Evolutionary conservation across 2,113 vertebrate species (phyloP).

Genomic region (Phocoena sinus): DNA sequence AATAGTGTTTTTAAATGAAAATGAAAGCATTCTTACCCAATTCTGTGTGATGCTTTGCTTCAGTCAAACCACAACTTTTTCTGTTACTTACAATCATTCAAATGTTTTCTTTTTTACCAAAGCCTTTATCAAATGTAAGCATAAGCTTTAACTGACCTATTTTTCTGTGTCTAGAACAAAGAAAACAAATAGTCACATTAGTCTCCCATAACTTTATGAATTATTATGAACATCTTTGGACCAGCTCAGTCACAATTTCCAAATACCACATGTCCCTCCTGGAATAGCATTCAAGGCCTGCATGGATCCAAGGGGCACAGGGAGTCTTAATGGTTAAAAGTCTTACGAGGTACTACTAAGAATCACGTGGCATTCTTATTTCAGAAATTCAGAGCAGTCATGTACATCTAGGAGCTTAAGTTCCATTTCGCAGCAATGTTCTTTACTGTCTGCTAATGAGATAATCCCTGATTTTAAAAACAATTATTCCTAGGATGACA

Average conservation of each 20-base stretch:
- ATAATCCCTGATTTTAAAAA: slow-evolving; percentile 91
- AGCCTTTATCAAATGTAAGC: neutral
- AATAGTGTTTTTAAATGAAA: neutral
- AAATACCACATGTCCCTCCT: neutral
- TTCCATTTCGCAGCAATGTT: neutral
- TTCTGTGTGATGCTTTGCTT: neutral
- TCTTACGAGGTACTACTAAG: neutral
- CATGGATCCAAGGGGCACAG: neutral
- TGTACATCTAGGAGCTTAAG: neutral
- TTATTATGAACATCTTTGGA: slow-evolving; percentile 41
- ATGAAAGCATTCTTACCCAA: neutral
- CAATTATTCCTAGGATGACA: slow-evolving; percentile 84
- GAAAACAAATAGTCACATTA: neutral
- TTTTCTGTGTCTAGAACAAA: slow-evolving; percentile 39
- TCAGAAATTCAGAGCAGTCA: neutral
- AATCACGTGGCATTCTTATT: neutral
- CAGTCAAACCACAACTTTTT: neutral
- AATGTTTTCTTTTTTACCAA: neutral
- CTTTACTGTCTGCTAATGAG: slow-evolving; percentile 80
- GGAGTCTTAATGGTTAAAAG: neutral
- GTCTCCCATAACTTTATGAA: slow-evolving; percentile 24
- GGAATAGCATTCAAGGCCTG: neutral
- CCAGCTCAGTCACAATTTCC: neutral
- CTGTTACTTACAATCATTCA: neutral
- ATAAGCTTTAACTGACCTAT: neutral